A percentile compares a stretch with the other conserved stretches of the same genome.
These are phyloP conservation scores for Parthenolecanium corni DNA, from an alignment of 2,888 invertebrate genomes.

Conservation along the genomic window DNA sequence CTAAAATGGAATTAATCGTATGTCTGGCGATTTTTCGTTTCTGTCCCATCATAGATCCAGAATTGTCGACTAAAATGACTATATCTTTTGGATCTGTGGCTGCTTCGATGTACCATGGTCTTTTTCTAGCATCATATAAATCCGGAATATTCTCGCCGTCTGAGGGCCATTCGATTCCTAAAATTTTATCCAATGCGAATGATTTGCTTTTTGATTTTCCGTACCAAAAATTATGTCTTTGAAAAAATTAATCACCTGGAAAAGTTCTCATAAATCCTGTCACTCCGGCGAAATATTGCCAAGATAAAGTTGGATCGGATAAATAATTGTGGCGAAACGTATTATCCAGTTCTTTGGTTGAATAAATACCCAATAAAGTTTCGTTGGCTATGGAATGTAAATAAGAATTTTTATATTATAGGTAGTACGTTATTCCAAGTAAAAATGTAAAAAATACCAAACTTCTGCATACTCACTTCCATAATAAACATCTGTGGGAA, in stretches of 20 bases:
- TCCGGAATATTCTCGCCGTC: conserved; percentile 60
- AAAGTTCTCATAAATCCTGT: conserved; percentile 87
- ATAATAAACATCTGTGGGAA: conserved; percentile 88
- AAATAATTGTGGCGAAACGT: conserved; percentile 82
- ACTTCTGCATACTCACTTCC: conserved; percentile 45
- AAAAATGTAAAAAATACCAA: too few species aligned
- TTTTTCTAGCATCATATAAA: conserved; percentile 80
- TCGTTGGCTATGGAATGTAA: conserved; percentile 54
- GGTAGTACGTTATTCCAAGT: too few species aligned
- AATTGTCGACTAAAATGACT: conserved; percentile 84
- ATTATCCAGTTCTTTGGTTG: conserved; percentile 86
- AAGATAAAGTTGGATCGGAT: conserved; percentile 81
- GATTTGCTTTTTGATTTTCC: too few species aligned
- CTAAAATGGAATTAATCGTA: conserved; percentile 77
- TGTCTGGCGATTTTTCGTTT: conserved; percentile 62
- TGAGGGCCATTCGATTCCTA: conserved; percentile 53
- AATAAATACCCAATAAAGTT: conserved; percentile 79
- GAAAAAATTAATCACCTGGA: conserved; percentile 57
- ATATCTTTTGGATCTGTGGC: conserved; percentile 97
- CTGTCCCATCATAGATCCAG: conserved; percentile 91
- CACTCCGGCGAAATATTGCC: conserved; percentile 98
- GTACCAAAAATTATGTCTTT: too few species aligned
- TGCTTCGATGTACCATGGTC: conserved; percentile 94
- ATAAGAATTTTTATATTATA: too few species aligned
- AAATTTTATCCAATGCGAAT: too few species aligned